Evolutionary conservation across 2,888 invertebrate genomes (phyloP), one percentile per base, ranked within the genome.

Genomic region (Entomobrya proxima): DNA sequence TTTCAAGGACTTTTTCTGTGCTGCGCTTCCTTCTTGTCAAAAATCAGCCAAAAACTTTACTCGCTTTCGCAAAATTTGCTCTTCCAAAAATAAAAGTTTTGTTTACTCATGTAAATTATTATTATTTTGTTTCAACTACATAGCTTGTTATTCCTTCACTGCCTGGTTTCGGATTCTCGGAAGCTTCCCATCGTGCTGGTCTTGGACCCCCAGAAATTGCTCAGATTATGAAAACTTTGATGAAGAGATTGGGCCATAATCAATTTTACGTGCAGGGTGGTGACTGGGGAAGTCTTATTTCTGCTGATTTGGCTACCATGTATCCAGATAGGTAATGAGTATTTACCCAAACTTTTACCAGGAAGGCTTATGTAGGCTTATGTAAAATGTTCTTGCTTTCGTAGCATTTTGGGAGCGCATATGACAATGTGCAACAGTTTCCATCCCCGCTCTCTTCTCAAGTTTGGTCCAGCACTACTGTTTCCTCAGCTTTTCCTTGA

Each of bases 361-460:
- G 15, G 2, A 47, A n/a, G n/a, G 40, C 2, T 55, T 7, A n/a
- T 47, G n/a, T 13, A 47, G 3, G 5, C 15, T 47, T 3, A 13
- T 47, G 5, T 2, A 13, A 7, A 47, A 47, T 47, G 13, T 47
- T 47, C 13, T 15, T 15, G 47, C 1, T 27, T 27, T 90, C 91
- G 18, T 90, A 94, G 93, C 37, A 91, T 93, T 7, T 85, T 91
- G 87, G 95, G 95, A 0, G 92, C 93, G 74, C 95, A 96, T 90
- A 92, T 94, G 0, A 97, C 96, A 91, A 92, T 95, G 93, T 94
- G 94, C 78, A 82, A 91, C 4, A 87, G 91, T 0, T 83, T 91
- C 9, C 91, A 92, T 0, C 90, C 92, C 0, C 91, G 91, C 0
- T 77, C 89, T 6, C 85, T 75, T 18, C 2, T 91, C 0, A 74